Conservation (phyloP, 2,797 vertebrate species). For the Potorous gilbertii region DNA sequence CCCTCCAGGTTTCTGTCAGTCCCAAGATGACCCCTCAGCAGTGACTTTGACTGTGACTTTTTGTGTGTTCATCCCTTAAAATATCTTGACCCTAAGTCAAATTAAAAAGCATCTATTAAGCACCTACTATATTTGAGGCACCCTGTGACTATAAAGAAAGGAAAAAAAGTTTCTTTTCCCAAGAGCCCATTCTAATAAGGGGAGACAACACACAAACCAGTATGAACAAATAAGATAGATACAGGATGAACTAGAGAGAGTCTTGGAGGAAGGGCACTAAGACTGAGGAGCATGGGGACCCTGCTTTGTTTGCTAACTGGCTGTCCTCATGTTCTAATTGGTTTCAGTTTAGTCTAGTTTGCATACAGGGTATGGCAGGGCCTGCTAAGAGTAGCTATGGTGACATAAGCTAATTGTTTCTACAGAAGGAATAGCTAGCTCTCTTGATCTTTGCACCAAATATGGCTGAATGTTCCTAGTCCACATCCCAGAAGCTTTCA, state of each 20-base stretch:
- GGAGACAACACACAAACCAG: neutral
- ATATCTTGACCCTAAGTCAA: neutral
- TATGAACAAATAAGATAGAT: neutral
- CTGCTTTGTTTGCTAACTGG: neutral
- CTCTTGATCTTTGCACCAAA: neutral
- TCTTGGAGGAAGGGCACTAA: neutral
- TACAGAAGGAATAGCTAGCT: neutral
- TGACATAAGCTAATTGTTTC: neutral
- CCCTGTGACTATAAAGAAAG: neutral
- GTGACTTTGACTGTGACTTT: neutral
- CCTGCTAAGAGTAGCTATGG: neutral
- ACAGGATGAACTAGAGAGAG: neutral
- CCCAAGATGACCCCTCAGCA: neutral
- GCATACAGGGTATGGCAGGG: neutral
- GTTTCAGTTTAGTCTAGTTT: neutral
- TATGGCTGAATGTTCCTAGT: neutral
- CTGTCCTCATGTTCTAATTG: neutral
- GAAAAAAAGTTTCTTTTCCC: neutral
- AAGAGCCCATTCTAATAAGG: neutral
- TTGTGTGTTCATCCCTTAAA: neutral
- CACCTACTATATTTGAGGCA: neutral
- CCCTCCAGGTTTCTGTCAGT: neutral
- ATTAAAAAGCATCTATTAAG: neutral
- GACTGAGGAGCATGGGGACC: neutral
- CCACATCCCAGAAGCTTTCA: neutral